phyloP scores from a whole-genome alignment of 2,113 vertebrate species.

The Triplophysa siluroides region DNA sequence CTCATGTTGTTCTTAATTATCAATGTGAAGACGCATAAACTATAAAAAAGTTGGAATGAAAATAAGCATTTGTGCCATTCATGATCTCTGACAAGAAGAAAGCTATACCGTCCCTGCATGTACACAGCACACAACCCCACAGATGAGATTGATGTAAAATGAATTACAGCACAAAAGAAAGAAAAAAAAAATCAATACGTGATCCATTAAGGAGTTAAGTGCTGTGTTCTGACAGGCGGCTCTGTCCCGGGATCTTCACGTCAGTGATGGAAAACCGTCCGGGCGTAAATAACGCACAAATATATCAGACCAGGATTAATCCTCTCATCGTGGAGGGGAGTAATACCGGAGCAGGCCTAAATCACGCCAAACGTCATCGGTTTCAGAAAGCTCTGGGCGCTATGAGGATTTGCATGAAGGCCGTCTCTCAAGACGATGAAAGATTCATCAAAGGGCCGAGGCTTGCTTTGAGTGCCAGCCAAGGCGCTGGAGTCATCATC shows the following conservation, averaged over 20 bases:
- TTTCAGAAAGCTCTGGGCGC: not conserved
- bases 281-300: slow-evolving; percentile 30
- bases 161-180: slow-evolving; percentile 24
- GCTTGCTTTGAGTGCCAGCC: slow-evolving; percentile 44
- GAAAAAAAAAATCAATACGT: slow-evolving; percentile 31
- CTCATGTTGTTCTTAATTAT: not conserved
- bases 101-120: not conserved
- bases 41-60: not conserved
- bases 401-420: slow-evolving; percentile 12
- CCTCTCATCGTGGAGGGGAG: slow-evolving; percentile 20
- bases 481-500: slow-evolving; percentile 19
- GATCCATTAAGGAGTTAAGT: slow-evolving; percentile 44
- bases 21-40: not conserved
- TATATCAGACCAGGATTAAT: slow-evolving; percentile 16
- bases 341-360: not conserved
- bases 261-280: slow-evolving; percentile 33
- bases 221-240: slow-evolving; percentile 49
- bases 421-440: slow-evolving; percentile 46
- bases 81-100: not conserved
- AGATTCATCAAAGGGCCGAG: slow-evolving; percentile 55
- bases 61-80: not conserved
- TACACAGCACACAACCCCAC: not conserved
- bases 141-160: slow-evolving; percentile 40
- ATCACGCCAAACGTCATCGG: slow-evolving; percentile 23
- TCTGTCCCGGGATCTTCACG: slow-evolving; percentile 31